phyloP scores from a whole-genome alignment of 2,888 invertebrate genomes.

The Megalurothrips usitatus region DNA sequence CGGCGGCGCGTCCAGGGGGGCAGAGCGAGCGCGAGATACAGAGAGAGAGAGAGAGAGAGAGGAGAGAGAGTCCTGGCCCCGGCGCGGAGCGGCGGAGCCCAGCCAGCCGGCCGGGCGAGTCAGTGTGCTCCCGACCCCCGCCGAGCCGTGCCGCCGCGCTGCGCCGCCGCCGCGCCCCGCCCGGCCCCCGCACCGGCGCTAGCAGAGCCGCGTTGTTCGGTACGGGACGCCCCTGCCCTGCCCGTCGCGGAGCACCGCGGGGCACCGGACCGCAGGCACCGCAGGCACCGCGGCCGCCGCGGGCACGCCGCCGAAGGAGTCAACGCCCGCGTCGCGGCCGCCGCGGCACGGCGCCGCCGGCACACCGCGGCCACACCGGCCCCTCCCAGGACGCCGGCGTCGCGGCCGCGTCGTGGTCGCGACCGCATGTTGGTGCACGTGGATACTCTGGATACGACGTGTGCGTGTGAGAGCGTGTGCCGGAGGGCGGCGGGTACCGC shows the following conservation, averaged over 20 bases:
- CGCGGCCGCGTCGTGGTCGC: not conserved
- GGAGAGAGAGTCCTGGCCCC: not conserved
- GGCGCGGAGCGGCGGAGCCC: not conserved
- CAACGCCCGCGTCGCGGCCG: conserved; percentile 1
- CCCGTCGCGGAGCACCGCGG: no score
- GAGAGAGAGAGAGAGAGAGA: not conserved
- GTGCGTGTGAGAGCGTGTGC: not conserved
- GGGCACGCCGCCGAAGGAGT: conserved; percentile 3
- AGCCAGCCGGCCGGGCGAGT: not conserved
- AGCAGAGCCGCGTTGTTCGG: no score
- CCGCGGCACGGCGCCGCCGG: not conserved
- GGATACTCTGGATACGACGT: not conserved
- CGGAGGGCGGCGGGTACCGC: not conserved
- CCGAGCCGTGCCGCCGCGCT: not conserved
- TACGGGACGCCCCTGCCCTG: no score
- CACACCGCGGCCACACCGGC: not conserved
- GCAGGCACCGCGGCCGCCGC: no score
- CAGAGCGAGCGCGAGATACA: not conserved
- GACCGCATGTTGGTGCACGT: not conserved
- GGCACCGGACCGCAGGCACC: no score
- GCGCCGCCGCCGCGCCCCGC: not conserved
- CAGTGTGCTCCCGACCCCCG: conserved; percentile 12
- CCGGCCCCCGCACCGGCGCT: no score
- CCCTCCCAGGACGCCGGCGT: not conserved
- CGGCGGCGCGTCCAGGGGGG: not conserved